Percentiles rank a stretch among this genome's conserved stretches.
phyloP scores from a whole-genome alignment of 2,113 vertebrate species.

The Motacilla tschutschensis region DNA sequence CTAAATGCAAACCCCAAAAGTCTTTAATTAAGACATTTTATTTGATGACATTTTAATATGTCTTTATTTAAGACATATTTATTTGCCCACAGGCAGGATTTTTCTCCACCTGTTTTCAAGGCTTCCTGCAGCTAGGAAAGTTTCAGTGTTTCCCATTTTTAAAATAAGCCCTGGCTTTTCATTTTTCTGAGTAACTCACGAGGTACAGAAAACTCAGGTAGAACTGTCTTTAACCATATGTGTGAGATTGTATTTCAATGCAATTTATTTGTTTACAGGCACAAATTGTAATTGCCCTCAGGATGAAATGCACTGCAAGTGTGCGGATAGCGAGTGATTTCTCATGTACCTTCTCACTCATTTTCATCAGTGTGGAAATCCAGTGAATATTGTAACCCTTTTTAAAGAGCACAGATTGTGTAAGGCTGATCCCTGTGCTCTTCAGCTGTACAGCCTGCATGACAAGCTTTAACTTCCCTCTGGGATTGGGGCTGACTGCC shows the following conservation, averaged over 20 bases:
- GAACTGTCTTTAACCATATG: not conserved
- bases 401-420: not conserved
- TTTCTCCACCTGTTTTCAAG: not conserved
- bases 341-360: not conserved
- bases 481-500: not conserved
- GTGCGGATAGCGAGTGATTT: not conserved
- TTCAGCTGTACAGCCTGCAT: not conserved
- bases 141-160: not conserved
- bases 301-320: not conserved
- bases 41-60: too few relatives aligned
- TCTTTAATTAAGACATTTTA: not conserved
- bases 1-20: not conserved
- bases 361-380: not conserved
- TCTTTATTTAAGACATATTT: too few relatives aligned
- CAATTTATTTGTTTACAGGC: conserved; percentile 37
- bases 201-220: not conserved
- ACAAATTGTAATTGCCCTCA: conserved; percentile 1
- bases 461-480: not conserved
- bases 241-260: not conserved
- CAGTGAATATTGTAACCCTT: not conserved
- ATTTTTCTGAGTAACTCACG: not conserved
- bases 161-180: not conserved
- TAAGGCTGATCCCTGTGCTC: not conserved
- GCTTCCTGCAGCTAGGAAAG: not conserved
- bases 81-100: not conserved